phyloP scores from a whole-genome alignment of 2,797 vertebrate genomes.

The Pristis pectinata region DNA sequence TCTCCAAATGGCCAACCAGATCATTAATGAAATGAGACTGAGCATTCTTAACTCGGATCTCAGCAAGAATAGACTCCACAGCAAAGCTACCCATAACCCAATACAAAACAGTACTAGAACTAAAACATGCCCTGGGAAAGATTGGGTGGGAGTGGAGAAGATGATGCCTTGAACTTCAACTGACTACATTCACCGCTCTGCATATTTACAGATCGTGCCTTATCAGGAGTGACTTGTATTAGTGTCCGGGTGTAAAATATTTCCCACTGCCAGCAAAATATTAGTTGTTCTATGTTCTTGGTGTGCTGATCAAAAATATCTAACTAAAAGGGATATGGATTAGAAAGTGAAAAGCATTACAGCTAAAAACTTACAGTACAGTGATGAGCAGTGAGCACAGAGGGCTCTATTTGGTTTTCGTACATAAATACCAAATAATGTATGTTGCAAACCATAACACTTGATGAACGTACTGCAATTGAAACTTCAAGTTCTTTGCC shows the following conservation, averaged over 20 bases:
- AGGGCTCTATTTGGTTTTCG: not conserved
- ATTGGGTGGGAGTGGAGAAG: not conserved
- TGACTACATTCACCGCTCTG: not conserved
- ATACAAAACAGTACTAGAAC: not conserved
- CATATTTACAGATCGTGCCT: not conserved
- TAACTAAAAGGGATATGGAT: not conserved
- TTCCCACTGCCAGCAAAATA: not conserved
- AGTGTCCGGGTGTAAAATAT: not conserved
- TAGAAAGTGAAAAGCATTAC: not conserved
- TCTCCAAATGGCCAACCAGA: not conserved
- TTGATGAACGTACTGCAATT: constrained; percentile 43
- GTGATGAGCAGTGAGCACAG: too few relatives aligned
- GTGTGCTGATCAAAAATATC: not conserved
- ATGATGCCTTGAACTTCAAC: not conserved
- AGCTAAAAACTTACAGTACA: too few relatives aligned
- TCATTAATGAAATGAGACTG: not conserved
- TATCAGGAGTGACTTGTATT: not conserved
- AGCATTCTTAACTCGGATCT: not conserved
- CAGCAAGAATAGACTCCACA: not conserved
- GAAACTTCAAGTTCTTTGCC: constrained; percentile 57
- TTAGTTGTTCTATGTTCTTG: not conserved
- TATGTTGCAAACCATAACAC: not conserved
- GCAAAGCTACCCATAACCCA: not conserved
- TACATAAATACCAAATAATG: not conserved
- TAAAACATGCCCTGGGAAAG: not conserved